Evolutionary conservation across 2,113 vertebrate genomes (phyloP), one percentile per base, ranked within the genome.

Genomic region (Eolophus roseicapilla): DNA sequence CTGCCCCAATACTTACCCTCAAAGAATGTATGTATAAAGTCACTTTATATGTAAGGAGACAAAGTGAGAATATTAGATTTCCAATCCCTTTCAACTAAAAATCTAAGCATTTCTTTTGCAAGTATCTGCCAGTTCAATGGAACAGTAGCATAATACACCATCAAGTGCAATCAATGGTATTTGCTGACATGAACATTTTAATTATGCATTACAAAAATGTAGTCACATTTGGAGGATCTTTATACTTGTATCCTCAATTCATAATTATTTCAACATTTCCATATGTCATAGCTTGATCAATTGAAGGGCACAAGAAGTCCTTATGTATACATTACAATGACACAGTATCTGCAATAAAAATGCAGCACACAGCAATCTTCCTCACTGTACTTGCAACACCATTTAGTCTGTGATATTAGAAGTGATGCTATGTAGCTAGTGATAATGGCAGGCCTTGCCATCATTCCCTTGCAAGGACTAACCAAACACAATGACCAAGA

Each of bases 221-320:
- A 80, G 90, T 90, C 85, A 81, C 70, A 90, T 95, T 71, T 80
- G 59, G 37, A 80, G 37, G 64, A 94, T 60, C 90, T 95, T 96
- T 94, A 67, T 73, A 82, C 25, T 82, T 65, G 65, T 41, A 65
- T 79, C 46, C 82, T 80, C 63, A 84, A 87, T 60, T 95, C 62
- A 91, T 90, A 91, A 94, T 87, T 93, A 96, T 90, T 93, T 82
- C 75, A 95, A 70, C 67, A 94, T 79, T 92, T 79, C 63, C 4
- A 0, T 75, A 89, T 59, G 50, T 85, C 71, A 76, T 44, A 57
- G 25, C 59, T 67, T 77, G 79, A 95, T 86, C 75, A 90, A 69
- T 35, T 62, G 79, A 96, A 94, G 75, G 75, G 71, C 92, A 90
- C 13, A 59, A 43, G 64, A 87, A 78, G 69, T 24, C 57, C 49